Percentiles rank a stretch among this genome's conserved stretches.
phyloP scores from a whole-genome alignment of 2,113 vertebrate genomes.

The Gopherus flavomarginatus region DNA sequence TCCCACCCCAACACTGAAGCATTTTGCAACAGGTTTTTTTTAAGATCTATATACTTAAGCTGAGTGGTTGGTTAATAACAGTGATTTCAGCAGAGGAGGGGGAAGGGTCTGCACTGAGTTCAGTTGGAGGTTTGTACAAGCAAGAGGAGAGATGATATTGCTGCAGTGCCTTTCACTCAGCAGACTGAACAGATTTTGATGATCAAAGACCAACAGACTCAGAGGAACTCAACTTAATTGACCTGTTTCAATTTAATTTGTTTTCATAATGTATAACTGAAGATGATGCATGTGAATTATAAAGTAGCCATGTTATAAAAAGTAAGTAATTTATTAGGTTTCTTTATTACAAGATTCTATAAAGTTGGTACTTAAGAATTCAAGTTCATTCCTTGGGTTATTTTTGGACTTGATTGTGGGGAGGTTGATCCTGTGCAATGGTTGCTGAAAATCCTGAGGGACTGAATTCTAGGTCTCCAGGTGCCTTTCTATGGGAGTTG shows the following conservation, averaged over 20 bases:
- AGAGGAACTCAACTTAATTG: not conserved
- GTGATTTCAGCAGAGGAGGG: not conserved
- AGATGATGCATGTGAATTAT: not conserved
- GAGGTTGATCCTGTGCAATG: not conserved
- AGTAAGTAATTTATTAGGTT: not conserved
- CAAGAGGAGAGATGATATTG: not conserved
- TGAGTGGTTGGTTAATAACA: not conserved
- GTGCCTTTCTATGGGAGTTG: not conserved
- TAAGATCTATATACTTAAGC: too few relatives aligned
- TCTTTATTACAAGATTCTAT: not conserved
- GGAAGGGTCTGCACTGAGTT: not conserved
- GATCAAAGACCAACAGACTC: not conserved
- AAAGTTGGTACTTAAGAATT: not conserved
- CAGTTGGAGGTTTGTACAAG: not conserved
- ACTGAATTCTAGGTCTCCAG: not conserved
- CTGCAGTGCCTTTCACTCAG: not conserved
- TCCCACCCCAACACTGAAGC: too few relatives aligned
- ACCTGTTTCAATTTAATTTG: not conserved
- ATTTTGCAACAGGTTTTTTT: too few relatives aligned
- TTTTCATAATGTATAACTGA: not conserved
- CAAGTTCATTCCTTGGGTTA: not conserved
- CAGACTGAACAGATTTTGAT: not conserved
- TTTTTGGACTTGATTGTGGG: not conserved
- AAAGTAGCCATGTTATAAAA: not conserved
- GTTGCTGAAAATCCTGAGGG: not conserved